A percentile compares a stretch with the other conserved stretches of the same genome.
phyloP scores from a whole-genome alignment of 37 sponge, comb jelly and placozoan species.

The Geodia barretti region DNA sequence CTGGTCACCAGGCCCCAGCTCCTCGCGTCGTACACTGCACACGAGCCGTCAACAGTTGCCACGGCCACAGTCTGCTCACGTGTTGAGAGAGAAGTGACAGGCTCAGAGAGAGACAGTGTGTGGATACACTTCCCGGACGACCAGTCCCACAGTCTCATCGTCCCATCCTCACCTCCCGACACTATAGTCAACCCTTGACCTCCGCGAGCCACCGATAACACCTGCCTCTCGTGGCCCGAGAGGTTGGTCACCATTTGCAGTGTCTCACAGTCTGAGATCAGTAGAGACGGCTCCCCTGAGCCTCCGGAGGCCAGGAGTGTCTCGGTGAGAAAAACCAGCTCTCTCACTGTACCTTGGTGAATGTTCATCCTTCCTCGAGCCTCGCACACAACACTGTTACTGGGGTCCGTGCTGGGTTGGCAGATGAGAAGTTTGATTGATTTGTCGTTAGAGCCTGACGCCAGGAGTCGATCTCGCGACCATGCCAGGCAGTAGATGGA shows the following conservation, averaged over 20 bases:
- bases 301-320: conserved; percentile 78
- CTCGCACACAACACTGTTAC: neutral
- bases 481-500: conserved; percentile 94
- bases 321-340: conserved; percentile 59
- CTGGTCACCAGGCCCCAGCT: neutral
- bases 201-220: conserved; percentile 47
- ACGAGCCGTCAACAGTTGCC: conserved; percentile 53
- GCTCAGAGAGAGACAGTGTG: conserved; percentile 1
- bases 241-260: conserved; percentile 15
- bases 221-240: conserved; percentile 61
- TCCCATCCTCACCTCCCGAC: conserved; percentile 71
- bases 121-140: neutral
- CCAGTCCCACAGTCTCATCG: conserved; percentile 75
- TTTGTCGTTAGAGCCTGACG: conserved; percentile 95
- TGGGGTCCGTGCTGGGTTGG: neutral
- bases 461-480: conserved; percentile 69
- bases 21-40: conserved; percentile 42
- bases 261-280: conserved; percentile 49
- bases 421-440: conserved; percentile 56
- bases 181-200: conserved; percentile 12
- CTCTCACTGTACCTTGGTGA: conserved; percentile 77
- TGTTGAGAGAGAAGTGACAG: conserved; percentile 31
- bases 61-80: neutral
- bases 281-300: conserved; percentile 48
- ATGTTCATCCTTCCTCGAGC: neutral